These are phyloP conservation scores for Ommatoiulus sabulosus DNA, from an alignment of 2,888 invertebrate species.

Conservation along the genomic window DNA sequence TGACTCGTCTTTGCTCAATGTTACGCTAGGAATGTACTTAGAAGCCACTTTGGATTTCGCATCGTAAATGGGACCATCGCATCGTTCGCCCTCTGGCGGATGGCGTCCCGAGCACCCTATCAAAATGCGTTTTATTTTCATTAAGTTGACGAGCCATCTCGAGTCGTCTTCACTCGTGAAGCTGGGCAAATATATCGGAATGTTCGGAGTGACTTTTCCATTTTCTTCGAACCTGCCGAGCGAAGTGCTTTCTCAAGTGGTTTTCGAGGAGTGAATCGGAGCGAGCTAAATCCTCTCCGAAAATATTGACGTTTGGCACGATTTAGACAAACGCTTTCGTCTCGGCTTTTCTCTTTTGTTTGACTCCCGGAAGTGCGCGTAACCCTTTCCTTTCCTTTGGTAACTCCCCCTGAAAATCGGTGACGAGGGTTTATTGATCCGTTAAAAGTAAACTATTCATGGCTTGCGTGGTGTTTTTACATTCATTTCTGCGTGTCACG, in stretches of 20 bases:
- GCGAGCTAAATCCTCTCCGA: not conserved
- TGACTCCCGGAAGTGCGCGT: slow-evolving; percentile 23
- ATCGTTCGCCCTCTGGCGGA: too few relatives aligned
- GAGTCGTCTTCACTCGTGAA: too few relatives aligned
- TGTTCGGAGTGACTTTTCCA: not conserved
- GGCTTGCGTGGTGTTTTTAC: not conserved
- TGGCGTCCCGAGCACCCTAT: too few relatives aligned
- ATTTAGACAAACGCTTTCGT: too few relatives aligned
- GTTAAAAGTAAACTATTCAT: slow-evolving; percentile 23
- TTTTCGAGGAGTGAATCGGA: slow-evolving; percentile 1
- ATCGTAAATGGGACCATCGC: too few relatives aligned
- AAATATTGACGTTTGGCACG: slow-evolving; percentile 6
- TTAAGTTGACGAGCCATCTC: not conserved
- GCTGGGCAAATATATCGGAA: not conserved
- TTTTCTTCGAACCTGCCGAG: not conserved
- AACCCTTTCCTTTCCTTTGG: not conserved
- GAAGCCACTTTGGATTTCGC: too few relatives aligned
- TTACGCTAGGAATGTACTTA: too few relatives aligned
- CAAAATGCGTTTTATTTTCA: too few relatives aligned
- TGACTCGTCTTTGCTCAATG: too few relatives aligned
- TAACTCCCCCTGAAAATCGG: not conserved
- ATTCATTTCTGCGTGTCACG: too few relatives aligned
- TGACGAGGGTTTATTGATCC: slow-evolving; percentile 34
- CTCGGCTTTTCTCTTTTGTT: not conserved
- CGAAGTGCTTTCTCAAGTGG: slow-evolving; percentile 22